Base-by-base conservation (phyloP, 2,888 invertebrate genomes). In the Sceliomorpha sp. region DNA sequence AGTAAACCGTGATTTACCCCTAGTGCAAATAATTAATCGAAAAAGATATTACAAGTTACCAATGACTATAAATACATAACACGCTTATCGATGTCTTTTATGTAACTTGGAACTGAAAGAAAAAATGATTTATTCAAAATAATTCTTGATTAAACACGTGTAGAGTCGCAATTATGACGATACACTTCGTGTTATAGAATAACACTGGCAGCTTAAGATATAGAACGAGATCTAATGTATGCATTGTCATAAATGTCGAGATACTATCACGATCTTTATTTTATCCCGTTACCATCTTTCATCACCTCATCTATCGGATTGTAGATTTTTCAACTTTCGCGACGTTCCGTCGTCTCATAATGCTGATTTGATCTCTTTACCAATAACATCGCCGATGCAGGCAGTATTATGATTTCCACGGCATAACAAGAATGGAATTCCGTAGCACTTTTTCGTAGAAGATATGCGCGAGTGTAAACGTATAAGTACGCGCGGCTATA, bases 401-500 rank as follows among this genome's bases (percentile, higher is more conserved):
- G 24, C 8, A n/a, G n/a, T n/a, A 39, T 39, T 24, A 39, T 39
- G 20, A 24, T 24, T 39, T 3, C 14, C 15, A 39, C 20, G 10
- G 9, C 8, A 20, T 39, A 39, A 39, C 24, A 24, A 24, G 24
- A 24, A 20, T 24, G 39, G 24, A 39, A 39, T 39, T 24, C 24
- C 20, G 12, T 39, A 4, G 39, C 39, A 12, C 24, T 24, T 39
- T 39, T 24, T 39, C 39, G 24, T 39, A 4, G 20, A 20, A 39
- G 34, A 50, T 26, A 37, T 50, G 42, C 42, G 13, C 27, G 12
- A 24, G 20, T 39, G 29, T 53, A 20, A n/a, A 31, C 27, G 42
- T 42, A 31, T 26, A 42, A 17, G 13, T 24, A 13, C 15, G 15
- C 24, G 29, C 34, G 37, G 68, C 58, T 68, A 51, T 48, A 70